A percentile compares a stretch with the other conserved stretches of the same genome.
These are phyloP conservation scores for Hafferia zeledoni DNA, from an alignment of 2,797 vertebrate genomes.

Conservation along the genomic window DNA sequence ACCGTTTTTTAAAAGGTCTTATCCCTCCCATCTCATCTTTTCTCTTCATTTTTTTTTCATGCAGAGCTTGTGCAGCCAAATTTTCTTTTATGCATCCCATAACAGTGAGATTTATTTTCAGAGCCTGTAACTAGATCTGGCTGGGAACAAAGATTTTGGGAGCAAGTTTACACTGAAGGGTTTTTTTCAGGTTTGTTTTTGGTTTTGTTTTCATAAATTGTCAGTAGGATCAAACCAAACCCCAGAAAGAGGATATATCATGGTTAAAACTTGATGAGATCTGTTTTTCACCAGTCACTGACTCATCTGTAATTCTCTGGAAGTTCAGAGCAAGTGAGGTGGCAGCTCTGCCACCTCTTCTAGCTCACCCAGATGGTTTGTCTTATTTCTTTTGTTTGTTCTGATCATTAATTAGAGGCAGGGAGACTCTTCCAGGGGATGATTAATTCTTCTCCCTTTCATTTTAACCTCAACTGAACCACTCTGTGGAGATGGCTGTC, in stretches of 20 bases:
- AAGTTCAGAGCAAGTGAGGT: not conserved
- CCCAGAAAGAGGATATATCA: not conserved
- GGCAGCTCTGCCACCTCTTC: not conserved
- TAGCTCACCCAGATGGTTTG: not conserved
- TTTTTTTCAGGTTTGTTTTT: not conserved
- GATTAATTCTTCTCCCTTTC: not conserved
- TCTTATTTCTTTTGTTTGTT: not conserved
- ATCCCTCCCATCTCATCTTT: not conserved
- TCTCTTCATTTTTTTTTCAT: not conserved
- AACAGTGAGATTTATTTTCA: not conserved
- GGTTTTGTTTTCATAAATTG: not conserved
- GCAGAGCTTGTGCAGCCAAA: not conserved
- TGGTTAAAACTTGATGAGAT: not conserved
- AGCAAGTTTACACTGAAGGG: not conserved
- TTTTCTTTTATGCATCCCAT: not conserved
- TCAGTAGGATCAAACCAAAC: not conserved
- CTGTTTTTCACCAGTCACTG: not conserved
- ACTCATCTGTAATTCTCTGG: not conserved
- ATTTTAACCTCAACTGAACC: not conserved
- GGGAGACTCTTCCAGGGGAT: not conserved
- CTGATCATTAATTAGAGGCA: not conserved
- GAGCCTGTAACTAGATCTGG: constrained; percentile 12
- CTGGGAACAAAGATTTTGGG: constrained; percentile 4
- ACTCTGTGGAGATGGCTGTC: not conserved
- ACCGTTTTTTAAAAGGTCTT: not conserved